phyloP scores from a whole-genome alignment of 2,888 invertebrate species.

The Perizoma affinitatum region DNA sequence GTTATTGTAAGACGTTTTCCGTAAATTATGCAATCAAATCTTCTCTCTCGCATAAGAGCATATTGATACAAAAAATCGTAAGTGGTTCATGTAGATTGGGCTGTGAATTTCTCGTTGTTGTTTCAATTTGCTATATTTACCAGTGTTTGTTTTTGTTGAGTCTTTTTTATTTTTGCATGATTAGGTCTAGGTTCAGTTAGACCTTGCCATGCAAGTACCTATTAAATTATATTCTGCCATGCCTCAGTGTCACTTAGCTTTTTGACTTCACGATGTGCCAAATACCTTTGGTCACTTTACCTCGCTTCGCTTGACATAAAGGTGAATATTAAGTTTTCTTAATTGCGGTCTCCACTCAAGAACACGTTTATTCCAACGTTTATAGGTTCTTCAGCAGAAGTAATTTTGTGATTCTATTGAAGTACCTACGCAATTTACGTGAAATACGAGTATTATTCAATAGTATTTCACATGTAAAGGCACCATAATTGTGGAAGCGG shows the following conservation, averaged over 20 bases:
- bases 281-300: constrained; percentile 18
- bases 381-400: constrained; percentile 27
- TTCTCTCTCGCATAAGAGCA: constrained; percentile 30
- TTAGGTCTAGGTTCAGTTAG: neutral
- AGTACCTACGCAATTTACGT: constrained; percentile 16
- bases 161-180: neutral
- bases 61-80: constrained; percentile 26
- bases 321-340: constrained; percentile 22
- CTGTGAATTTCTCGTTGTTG: constrained; percentile 3
- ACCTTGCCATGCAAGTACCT: constrained; percentile 6
- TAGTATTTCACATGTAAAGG: constrained; percentile 20
- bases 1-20: constrained; percentile 44
- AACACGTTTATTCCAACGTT: constrained; percentile 25
- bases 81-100: constrained; percentile 20
- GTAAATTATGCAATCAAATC: constrained; percentile 40
- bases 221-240: neutral
- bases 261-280: constrained; percentile 14
- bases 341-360: constrained; percentile 30
- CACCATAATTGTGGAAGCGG: constrained; percentile 17
- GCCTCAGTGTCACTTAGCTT: constrained; percentile 11
- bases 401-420: constrained; percentile 28
- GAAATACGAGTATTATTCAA: constrained; percentile 23
- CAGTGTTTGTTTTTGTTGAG: neutral
- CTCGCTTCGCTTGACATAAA: constrained; percentile 20
- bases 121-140: constrained; percentile 4